phyloP scores from a whole-genome alignment of 1,140 invertebrate genomes.

The Doryteuthis pealeii region DNA sequence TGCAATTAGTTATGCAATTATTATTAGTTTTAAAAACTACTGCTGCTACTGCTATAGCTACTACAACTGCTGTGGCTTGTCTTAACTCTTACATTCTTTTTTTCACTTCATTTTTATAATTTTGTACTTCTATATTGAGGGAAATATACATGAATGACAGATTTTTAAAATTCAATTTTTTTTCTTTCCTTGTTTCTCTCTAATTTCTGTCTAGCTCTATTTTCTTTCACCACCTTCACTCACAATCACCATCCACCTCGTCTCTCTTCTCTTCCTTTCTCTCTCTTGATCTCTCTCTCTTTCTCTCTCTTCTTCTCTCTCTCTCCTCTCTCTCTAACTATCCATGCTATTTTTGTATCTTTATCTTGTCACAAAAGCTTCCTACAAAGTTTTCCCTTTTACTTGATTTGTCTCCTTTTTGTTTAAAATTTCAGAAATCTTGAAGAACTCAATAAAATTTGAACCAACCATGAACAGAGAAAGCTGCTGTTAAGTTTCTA shows the following conservation, averaged over 20 bases:
- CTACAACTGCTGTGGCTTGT: too few species aligned
- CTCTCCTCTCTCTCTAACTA: not conserved
- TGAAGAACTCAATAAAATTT: slow-evolving; percentile 5
- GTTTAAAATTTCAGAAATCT: slow-evolving; percentile 1
- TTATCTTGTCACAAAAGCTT: not conserved
- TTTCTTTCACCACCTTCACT: not conserved
- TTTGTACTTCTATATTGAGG: too few species aligned
- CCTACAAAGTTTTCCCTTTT: not conserved
- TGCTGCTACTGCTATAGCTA: too few species aligned
- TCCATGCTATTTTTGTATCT: not conserved
- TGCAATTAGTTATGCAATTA: too few species aligned
- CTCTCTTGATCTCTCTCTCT: not conserved
- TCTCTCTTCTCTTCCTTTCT: too few species aligned
- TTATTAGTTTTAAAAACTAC: too few species aligned
- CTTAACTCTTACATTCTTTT: too few species aligned
- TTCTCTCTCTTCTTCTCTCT: not conserved
- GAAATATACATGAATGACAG: too few species aligned
- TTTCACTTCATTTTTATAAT: too few species aligned
- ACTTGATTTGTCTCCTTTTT: not conserved
- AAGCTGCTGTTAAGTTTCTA: not conserved
- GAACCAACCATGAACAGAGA: not conserved
- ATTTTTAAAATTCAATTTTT: too few species aligned
- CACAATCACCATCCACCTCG: too few species aligned
- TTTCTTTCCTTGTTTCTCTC: too few species aligned
- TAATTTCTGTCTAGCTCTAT: not conserved